A percentile compares a stretch with the other conserved stretches of the same genome.
These are phyloP conservation scores for Etia nguti DNA, from an alignment of 2,113 vertebrate genomes.

Conservation along the genomic window DNA sequence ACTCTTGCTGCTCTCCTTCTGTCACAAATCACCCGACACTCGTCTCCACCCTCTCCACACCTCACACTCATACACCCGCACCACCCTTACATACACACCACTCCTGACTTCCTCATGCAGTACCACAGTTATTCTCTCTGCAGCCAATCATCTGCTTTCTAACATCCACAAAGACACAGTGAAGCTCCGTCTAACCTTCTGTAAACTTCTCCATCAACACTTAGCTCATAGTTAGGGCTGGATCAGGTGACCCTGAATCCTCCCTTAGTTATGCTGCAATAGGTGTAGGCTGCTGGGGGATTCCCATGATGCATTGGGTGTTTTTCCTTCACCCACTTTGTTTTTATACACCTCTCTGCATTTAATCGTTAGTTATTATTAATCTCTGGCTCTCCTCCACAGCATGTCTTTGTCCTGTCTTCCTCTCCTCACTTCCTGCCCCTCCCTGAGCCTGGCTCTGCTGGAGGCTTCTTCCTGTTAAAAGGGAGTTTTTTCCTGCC, in stretches of 20 bases:
- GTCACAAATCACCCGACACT: fast-evolving
- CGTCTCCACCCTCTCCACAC: not conserved
- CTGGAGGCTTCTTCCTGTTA: too few species aligned
- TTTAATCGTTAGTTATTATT: not conserved
- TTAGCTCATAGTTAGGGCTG: fast-evolving
- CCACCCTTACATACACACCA: too few species aligned
- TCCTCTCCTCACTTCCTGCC: too few species aligned
- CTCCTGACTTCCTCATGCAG: too few species aligned
- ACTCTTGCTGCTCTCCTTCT: not conserved
- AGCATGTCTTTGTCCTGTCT: fast-evolving
- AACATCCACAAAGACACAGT: not conserved
- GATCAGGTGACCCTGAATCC: not conserved
- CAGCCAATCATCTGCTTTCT: not conserved
- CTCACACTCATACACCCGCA: not conserved
- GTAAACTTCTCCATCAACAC: not conserved
- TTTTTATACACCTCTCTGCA: not conserved
- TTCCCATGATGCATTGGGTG: not conserved
- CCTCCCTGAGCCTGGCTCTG: too few species aligned
- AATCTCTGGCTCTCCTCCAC: not conserved
- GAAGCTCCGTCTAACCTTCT: not conserved
- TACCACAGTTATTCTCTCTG: not conserved
- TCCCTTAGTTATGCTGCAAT: not conserved
- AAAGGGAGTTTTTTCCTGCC: too few species aligned
- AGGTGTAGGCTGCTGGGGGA: fast-evolving
- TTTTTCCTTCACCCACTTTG: not conserved